These are phyloP conservation scores for Eublepharis macularius DNA, from an alignment of 2,113 vertebrate species.

Conservation along the genomic window DNA sequence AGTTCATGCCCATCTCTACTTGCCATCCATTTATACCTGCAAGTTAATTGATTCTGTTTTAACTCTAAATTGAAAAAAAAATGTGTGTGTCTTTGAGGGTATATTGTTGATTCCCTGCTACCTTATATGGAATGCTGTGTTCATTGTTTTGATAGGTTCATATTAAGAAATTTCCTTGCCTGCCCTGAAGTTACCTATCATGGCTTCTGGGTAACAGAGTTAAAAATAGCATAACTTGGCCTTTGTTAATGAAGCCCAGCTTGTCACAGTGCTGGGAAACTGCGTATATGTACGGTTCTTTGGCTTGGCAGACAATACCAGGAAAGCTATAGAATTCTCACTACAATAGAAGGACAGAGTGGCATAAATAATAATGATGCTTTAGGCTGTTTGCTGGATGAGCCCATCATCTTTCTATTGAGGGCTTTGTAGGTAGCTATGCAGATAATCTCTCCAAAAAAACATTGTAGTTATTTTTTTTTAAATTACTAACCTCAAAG, in stretches of 20 bases:
- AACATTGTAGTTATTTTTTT: too few species aligned
- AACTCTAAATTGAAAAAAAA: neutral
- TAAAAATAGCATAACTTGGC: slow-evolving; percentile 60
- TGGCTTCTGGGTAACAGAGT: slow-evolving; percentile 23
- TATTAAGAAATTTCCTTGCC: neutral
- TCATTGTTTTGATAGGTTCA: neutral
- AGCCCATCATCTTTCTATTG: too few species aligned
- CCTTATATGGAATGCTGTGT: neutral
- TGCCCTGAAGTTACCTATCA: slow-evolving; percentile 19
- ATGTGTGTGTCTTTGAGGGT: neutral
- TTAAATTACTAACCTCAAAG: too few species aligned
- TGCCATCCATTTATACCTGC: too few species aligned
- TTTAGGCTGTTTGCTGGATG: too few species aligned
- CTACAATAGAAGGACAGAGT: too few species aligned
- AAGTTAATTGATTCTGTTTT: neutral
- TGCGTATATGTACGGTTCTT: neutral
- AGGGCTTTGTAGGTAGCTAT: too few species aligned
- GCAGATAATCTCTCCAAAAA: too few species aligned
- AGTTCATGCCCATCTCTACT: too few species aligned
- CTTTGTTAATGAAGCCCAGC: slow-evolving; percentile 46
- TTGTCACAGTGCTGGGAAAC: slow-evolving; percentile 29
- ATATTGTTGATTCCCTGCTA: rapidly evolving
- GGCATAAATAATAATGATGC: too few species aligned
- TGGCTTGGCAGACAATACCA: too few species aligned
- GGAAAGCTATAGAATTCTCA: too few species aligned